Base-by-base conservation (phyloP, 2,113 vertebrate species). In the Callocephalon fimbriatum region DNA sequence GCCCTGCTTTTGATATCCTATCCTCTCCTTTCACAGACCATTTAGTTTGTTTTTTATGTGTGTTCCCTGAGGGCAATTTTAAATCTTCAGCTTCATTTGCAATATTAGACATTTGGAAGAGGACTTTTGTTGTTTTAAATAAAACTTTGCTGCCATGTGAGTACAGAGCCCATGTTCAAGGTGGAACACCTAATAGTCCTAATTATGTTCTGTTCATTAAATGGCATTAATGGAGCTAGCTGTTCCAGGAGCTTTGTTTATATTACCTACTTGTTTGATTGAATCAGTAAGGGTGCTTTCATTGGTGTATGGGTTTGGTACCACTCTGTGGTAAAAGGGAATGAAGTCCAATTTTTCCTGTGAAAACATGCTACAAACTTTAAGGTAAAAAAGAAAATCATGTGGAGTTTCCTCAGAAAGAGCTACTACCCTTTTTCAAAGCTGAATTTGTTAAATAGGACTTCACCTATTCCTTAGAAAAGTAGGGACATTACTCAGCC, bases 21-120 rank as follows among this genome's bases (percentile, higher is more conserved):
- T 79, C 51, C 38, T 66, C 38, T 90, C 23, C 65, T 86, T 87
- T 95, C 53, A 82, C 44, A 94, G 72, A 61, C 20, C 40, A 78
- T 94, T 93, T 83, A 51, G 15, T 86, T 77, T 93, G 75, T 18
- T 83, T 83, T 92, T 84, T 31, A 58, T 58, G 71, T 92, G 72
- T 66, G 25, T 78, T 91, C 50, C 73, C 44, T 15, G 7, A 79
- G 53, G 78, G 59, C 44, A 44, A 20, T 68, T 93, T 79, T 40
- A 72, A 91, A 78, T 75, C 86, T 89, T 94, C 68, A 76, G 86
- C 91, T 91, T 93, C 88, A 92, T 97, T 92, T 93, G 90, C 47
- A 93, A 2, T 80, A 44, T 95, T 84, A 84, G 70, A 72, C 59
- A 47, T 86, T 93, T 91, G 76, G 61, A 88, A 92, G 66, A 93